Percentiles rank a stretch among this genome's conserved stretches.
These are phyloP conservation scores for Piliocolobus tephrosceles DNA, from an alignment of 2,113 vertebrate species.

Conservation along the genomic window DNA sequence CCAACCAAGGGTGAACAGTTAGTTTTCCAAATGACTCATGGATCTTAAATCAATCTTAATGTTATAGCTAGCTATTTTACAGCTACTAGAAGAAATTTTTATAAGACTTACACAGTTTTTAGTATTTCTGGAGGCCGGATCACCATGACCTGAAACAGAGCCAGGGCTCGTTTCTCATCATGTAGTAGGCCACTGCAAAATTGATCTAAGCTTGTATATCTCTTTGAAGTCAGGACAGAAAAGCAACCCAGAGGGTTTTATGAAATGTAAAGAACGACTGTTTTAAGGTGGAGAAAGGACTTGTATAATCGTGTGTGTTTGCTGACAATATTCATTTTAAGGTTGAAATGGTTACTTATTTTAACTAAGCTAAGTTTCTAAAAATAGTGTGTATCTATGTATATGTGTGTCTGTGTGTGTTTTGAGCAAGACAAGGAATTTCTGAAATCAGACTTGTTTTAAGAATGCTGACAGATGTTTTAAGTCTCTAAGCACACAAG, in stretches of 20 bases:
- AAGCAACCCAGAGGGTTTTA: slow-evolving; percentile 54
- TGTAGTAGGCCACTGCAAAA: slow-evolving; percentile 36
- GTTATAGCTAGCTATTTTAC: slow-evolving; percentile 28
- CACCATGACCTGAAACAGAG: slow-evolving; percentile 27
- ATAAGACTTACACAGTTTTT: slow-evolving; percentile 23
- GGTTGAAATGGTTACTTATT: slow-evolving; percentile 29
- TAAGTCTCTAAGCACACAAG: background rate
- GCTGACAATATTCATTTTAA: slow-evolving; percentile 48
- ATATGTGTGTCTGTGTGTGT: background rate
- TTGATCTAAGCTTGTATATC: slow-evolving; percentile 65
- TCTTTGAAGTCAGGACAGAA: slow-evolving; percentile 75
- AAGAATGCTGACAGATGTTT: background rate
- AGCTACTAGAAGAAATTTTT: background rate
- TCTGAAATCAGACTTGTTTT: slow-evolving; percentile 58
- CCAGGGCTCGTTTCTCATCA: slow-evolving; percentile 33
- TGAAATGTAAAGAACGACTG: slow-evolving; percentile 63
- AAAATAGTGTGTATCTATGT: background rate
- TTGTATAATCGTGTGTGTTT: slow-evolving; percentile 57
- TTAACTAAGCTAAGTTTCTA: slow-evolving; percentile 30
- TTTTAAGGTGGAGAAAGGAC: slow-evolving; percentile 51
- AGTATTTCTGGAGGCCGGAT: slow-evolving; percentile 47
- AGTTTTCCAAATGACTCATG: background rate
- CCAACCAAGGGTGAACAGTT: background rate
- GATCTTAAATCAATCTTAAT: slow-evolving; percentile 44
- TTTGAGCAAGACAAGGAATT: background rate